These are phyloP conservation scores for Koerneria pararmatus DNA, from an alignment of 2,888 invertebrate genomes.

Conservation along the genomic window DNA sequence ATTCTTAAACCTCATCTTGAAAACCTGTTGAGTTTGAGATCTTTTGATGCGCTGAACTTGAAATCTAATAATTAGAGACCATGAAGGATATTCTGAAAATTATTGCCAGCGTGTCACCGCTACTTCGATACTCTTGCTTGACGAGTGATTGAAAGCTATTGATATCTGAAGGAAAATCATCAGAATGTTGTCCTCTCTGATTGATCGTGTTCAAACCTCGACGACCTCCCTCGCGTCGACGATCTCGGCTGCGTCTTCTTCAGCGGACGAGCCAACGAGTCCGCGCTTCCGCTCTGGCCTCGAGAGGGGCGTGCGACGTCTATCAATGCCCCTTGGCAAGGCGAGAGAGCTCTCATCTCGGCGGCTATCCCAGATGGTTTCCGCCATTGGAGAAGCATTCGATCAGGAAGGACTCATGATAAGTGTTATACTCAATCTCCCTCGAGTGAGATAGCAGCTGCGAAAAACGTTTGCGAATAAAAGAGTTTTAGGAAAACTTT, in stretches of 20 bases:
- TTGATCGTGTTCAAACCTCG: conserved; percentile 42
- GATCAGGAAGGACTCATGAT: conserved; percentile 32
- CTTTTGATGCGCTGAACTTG: too few relatives aligned
- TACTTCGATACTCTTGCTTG: conserved; percentile 7
- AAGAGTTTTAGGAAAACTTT: not conserved
- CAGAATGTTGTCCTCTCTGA: conserved; percentile 39
- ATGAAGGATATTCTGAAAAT: too few relatives aligned
- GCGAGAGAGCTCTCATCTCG: conserved; percentile 33
- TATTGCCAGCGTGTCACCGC: too few relatives aligned
- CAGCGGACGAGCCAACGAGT: conserved; percentile 27
- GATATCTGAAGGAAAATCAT: not conserved
- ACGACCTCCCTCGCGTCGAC: conserved; percentile 41
- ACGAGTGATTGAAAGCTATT: not conserved
- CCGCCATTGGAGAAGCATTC: conserved; percentile 40
- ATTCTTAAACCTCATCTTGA: too few relatives aligned
- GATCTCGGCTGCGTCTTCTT: conserved; percentile 36
- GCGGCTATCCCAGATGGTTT: conserved; percentile 40
- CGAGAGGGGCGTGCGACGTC: conserved; percentile 30
- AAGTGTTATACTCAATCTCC: not conserved
- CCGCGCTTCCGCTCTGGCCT: conserved; percentile 17
- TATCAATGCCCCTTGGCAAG: conserved; percentile 39
- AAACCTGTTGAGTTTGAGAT: too few relatives aligned
- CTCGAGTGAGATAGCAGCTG: too few relatives aligned
- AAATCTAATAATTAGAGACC: too few relatives aligned
- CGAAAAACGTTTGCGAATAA: too few relatives aligned